A percentile compares a stretch with the other conserved stretches of the same genome.
phyloP scores from a whole-genome alignment of 2,888 invertebrate species.

The Napeogenes sylphis region DNA sequence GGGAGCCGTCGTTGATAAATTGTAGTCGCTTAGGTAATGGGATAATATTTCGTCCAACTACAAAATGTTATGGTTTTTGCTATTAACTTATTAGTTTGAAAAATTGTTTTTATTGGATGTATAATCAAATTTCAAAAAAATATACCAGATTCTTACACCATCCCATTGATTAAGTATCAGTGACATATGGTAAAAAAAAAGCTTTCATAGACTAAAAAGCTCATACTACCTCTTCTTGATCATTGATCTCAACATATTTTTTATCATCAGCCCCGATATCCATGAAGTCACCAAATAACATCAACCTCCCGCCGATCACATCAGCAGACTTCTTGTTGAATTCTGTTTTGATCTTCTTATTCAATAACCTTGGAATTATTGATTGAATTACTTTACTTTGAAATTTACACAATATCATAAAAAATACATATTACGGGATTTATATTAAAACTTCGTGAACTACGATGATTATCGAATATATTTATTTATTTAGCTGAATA shows the following conservation, averaged over 20 bases:
- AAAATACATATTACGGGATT: too few relatives aligned
- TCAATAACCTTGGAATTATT: slow-evolving; percentile 41
- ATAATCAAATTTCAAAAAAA: too few relatives aligned
- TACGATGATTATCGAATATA: too few relatives aligned
- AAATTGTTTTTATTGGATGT: too few relatives aligned
- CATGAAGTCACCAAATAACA: slow-evolving; percentile 84
- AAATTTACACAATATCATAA: too few relatives aligned
- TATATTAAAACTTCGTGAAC: too few relatives aligned
- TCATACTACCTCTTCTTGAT: slow-evolving; percentile 75
- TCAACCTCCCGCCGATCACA: slow-evolving; percentile 69
- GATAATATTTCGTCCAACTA: slow-evolving; percentile 73
- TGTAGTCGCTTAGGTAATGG: slow-evolving; percentile 86
- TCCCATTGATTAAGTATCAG: too few relatives aligned
- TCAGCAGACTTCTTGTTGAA: slow-evolving; percentile 73
- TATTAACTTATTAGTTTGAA: neutral
- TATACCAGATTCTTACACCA: too few relatives aligned
- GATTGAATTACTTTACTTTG: too few relatives aligned
- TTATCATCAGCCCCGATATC: slow-evolving; percentile 72
- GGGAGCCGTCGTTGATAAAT: slow-evolving; percentile 83
- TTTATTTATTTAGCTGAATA: too few relatives aligned
- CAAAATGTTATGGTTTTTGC: slow-evolving; percentile 4
- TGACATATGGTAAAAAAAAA: too few relatives aligned
- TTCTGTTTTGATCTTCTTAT: slow-evolving; percentile 73
- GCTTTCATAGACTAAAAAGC: too few relatives aligned
- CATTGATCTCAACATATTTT: slow-evolving; percentile 80